phyloP scores from a whole-genome alignment of 1,140 invertebrate genomes.

The Meloidogyne exigua region DNA sequence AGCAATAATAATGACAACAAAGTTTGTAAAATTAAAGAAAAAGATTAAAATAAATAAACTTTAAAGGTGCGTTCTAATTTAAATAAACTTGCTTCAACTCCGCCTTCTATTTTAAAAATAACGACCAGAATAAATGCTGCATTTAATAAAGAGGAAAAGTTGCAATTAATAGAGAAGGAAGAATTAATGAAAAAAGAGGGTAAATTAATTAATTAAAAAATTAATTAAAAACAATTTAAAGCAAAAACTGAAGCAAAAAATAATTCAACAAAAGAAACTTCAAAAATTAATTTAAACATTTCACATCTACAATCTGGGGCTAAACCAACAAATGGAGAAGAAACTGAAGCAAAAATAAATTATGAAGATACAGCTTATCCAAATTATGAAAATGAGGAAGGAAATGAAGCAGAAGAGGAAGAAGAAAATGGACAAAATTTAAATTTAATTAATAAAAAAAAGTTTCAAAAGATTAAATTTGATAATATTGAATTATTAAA shows the following conservation, averaged over 20 bases:
- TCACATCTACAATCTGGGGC: background rate
- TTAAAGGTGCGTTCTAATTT: background rate
- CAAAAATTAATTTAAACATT: background rate
- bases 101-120: background rate
- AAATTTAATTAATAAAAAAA: slow-evolving; percentile 1
- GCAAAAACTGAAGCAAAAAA: background rate
- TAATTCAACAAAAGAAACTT: background rate
- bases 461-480: background rate
- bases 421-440: background rate
- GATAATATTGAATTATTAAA: slow-evolving; percentile 1
- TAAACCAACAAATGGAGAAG: background rate
- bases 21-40: background rate
- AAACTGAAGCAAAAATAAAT: background rate
- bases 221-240: background rate
- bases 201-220: background rate
- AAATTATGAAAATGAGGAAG: background rate
- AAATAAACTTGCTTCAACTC: background rate
- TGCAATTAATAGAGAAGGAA: background rate
- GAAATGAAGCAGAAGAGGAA: background rate
- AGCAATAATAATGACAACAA: background rate
- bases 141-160: background rate
- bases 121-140: background rate
- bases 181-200: background rate
- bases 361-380: too few relatives aligned
- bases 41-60: background rate